Evolutionary conservation across 2,113 vertebrate genomes (phyloP), one percentile per base, ranked within the genome.

Genomic region (Myotis yumanensis): DNA sequence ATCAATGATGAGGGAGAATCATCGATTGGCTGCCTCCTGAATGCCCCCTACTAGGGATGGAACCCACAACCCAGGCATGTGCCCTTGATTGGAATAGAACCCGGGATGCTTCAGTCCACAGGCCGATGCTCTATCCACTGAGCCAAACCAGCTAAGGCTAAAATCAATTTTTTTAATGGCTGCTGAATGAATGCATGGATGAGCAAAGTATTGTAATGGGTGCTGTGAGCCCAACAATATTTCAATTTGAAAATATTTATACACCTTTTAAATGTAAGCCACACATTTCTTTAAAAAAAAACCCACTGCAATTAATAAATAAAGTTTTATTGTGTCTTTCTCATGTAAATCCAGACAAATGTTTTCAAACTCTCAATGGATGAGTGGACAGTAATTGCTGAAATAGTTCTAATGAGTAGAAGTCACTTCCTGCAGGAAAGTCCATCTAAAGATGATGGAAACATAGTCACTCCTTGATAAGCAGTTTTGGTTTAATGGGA

Each of bases 321-420:
- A 92, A 89, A 94, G 14, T 48, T 90, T 87, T 81, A 72, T 12
- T 71, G 7, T 86, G 79, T 6, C 59, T 83, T 71, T 91, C 75
- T 87, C 72, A 66, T 35, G 81, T 46, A 83, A 87, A 90, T 62
- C 32, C 48, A 76, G 25, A n/a, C 57, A 89, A 75, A 95, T 43
- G 11, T 72, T 96, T 90, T 86, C 23, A 20, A 92, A 68, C 12
- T 32, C 54, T 84, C 32, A 18, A 72, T 0, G 25, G 28, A 84
- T 84, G 80, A 95, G 59, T 12, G 15, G 66, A 59, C 3, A 57
- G 9, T 52, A 73, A 79, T 30, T 77, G 57, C 83, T 46, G 89
- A 95, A 91, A 73, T 9, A 57, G 32, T 86, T 66, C 48, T 87
- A 57, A 68, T 28, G 18, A 90, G 54, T 25, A 43, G 6, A 80